Percentiles rank a stretch among this genome's conserved stretches.
Evolutionary conservation across 2,888 invertebrate species (phyloP).

Genomic region (Encarsia formosa): DNA sequence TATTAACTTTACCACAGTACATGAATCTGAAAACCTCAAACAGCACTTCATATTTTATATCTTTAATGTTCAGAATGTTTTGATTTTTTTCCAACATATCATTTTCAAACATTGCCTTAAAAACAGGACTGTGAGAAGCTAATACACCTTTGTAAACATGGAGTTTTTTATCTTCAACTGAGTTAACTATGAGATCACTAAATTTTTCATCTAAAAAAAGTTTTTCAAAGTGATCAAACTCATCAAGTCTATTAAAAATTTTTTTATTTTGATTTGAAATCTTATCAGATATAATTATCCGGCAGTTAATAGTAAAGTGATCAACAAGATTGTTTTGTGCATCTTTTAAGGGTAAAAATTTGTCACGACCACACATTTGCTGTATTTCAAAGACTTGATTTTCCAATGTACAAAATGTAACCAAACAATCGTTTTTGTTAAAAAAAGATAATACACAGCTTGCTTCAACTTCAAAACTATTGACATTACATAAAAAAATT

Average conservation of each 20-base stretch:
- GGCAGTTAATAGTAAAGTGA: too few species aligned
- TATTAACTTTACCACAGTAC: not conserved
- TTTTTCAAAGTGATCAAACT: not conserved
- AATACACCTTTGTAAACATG: not conserved
- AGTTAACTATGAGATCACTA: not conserved
- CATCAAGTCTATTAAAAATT: not conserved
- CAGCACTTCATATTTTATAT: not conserved
- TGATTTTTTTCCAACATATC: not conserved
- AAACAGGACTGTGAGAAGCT: not conserved
- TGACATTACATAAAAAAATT: too few species aligned
- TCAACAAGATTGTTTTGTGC: too few species aligned
- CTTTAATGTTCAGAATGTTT: not conserved
- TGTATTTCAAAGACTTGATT: too few species aligned
- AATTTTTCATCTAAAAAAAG: not conserved
- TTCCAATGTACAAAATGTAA: too few species aligned
- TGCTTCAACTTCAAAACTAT: too few species aligned
- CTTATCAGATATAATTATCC: slow-evolving; percentile 8
- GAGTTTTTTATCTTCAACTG: not conserved
- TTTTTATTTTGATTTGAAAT: too few species aligned
- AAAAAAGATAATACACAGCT: too few species aligned
- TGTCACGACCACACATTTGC: too few species aligned
- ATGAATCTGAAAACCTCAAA: not conserved
- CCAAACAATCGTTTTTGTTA: too few species aligned
- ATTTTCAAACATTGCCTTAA: not conserved
- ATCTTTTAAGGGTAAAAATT: too few species aligned